These are phyloP conservation scores for Mungos mungo DNA, from an alignment of 2,113 vertebrate species.

Conservation along the genomic window DNA sequence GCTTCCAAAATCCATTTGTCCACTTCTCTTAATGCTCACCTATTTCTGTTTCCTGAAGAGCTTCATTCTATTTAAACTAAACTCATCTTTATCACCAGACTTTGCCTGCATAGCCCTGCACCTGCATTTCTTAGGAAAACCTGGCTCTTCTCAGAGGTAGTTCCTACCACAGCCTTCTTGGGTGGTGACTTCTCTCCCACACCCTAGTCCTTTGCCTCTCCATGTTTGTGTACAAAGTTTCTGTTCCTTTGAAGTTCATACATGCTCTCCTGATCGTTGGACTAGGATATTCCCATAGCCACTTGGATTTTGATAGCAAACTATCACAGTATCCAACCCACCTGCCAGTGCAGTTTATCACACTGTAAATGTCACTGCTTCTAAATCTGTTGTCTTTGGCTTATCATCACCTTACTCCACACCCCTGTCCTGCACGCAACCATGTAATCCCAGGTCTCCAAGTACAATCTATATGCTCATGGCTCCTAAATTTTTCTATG, in stretches of 20 bases:
- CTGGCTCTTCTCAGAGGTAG: neutral
- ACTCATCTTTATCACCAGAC: neutral
- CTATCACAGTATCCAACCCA: neutral
- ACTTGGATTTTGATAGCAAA: neutral
- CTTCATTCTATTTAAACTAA: neutral
- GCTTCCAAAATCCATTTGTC: neutral
- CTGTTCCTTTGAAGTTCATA: neutral
- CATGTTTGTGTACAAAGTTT: neutral
- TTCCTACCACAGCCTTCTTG: neutral
- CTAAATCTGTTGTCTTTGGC: neutral
- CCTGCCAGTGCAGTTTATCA: rapidly evolving
- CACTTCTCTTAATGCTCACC: neutral
- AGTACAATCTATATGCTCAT: neutral
- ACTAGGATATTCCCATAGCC: neutral
- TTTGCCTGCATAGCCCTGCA: neutral
- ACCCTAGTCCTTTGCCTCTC: neutral
- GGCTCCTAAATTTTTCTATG: neutral
- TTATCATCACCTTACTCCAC: neutral
- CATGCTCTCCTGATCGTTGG: neutral
- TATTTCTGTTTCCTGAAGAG: neutral
- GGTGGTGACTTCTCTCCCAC: neutral
- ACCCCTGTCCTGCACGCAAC: neutral
- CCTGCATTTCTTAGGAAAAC: neutral
- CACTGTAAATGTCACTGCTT: neutral
- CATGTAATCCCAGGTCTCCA: neutral